phyloP scores from a whole-genome alignment of 2,888 invertebrate genomes.

The Pandemis heparana region DNA sequence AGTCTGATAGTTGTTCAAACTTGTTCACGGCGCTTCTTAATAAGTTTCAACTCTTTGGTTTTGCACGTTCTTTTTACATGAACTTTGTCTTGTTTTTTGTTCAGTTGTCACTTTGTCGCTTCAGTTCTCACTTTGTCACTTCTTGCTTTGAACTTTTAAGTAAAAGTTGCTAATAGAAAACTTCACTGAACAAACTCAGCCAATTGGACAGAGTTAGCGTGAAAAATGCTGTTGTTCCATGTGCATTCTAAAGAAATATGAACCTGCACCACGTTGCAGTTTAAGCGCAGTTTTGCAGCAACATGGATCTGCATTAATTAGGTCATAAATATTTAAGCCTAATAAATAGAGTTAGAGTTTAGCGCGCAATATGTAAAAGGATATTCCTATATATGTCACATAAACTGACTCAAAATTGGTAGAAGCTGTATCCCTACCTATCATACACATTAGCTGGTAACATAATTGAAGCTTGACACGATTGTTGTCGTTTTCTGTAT shows the following conservation, averaged over 20 bases:
- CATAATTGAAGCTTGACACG: not conserved
- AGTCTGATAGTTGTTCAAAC: constrained; percentile 36
- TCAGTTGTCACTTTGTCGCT: not conserved
- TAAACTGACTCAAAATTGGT: not conserved
- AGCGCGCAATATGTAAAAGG: no score
- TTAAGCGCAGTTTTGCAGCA: no score
- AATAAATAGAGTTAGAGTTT: no score
- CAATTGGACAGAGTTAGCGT: no score
- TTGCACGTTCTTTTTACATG: constrained; percentile 23
- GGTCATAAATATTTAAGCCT: no score
- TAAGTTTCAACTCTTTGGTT: constrained; percentile 28
- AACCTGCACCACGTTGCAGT: no score
- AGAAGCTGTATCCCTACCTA: not conserved
- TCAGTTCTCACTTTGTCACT: constrained; percentile 1
- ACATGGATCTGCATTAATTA: no score
- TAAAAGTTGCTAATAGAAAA: not conserved
- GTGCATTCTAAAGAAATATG: not conserved
- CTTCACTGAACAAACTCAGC: not conserved
- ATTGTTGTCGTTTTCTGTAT: constrained; percentile 40
- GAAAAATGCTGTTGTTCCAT: no score
- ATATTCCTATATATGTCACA: not conserved
- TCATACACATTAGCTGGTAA: not conserved
- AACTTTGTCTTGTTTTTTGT: constrained; percentile 4
- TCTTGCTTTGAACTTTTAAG: not conserved
- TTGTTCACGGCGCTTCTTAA: constrained; percentile 31